These are phyloP conservation scores for Fistularia tabacaria DNA, from an alignment of 2,797 vertebrate genomes.

Conservation along the genomic window DNA sequence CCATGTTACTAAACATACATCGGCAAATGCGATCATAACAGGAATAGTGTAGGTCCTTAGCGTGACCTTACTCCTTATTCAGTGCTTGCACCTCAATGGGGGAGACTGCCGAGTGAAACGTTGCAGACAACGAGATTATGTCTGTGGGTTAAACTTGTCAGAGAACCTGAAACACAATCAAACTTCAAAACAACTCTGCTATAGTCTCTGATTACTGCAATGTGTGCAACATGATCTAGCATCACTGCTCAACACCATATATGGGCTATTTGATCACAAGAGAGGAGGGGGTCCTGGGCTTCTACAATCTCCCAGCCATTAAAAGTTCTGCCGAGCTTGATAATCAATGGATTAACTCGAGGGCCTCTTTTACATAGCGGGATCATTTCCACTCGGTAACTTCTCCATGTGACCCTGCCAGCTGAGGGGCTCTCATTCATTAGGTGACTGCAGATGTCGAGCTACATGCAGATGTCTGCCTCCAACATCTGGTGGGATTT, in stretches of 20 bases:
- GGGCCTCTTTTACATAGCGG: no score
- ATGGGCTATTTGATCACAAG: no score
- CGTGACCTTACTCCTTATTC: conserved; percentile 41
- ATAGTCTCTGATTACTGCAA: no score
- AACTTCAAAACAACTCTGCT: conserved; percentile 40
- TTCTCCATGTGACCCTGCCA: conserved; percentile 9
- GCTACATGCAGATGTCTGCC: neutral
- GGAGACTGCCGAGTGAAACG: conserved; percentile 34
- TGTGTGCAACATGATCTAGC: no score
- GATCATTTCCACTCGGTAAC: no score
- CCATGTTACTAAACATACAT: conserved; percentile 68
- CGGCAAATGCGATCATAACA: conserved; percentile 63
- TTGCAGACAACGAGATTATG: conserved; percentile 31
- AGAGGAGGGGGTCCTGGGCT: no score
- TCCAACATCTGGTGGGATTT: conserved; percentile 23
- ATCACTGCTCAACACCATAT: no score
- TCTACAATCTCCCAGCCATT: no score
- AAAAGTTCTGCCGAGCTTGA: no score
- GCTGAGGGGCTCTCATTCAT: conserved; percentile 14
- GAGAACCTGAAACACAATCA: conserved; percentile 27
- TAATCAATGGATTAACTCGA: no score
- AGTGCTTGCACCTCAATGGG: conserved; percentile 60
- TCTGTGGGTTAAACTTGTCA: conserved; percentile 47
- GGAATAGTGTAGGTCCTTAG: conserved; percentile 56
- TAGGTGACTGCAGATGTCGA: conserved; percentile 29